phyloP scores from a whole-genome alignment of 2,797 vertebrate genomes.

The Pipistrellus nathusii region DNA sequence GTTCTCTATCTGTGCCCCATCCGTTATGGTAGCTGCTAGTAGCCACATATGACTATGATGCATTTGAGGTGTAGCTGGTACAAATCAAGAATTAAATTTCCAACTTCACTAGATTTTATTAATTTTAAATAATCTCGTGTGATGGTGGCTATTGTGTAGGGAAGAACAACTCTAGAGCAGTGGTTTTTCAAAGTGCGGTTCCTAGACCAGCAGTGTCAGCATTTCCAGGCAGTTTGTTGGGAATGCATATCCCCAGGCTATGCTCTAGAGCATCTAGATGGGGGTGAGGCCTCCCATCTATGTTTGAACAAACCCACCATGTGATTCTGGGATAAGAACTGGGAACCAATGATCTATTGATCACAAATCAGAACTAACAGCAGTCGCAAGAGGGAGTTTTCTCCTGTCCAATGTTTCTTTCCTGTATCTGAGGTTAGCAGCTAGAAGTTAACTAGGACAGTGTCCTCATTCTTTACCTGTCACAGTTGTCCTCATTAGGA shows the following conservation, averaged over 20 bases:
- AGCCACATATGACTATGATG: not conserved
- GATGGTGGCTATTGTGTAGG: not conserved
- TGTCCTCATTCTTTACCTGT: conserved; percentile 70
- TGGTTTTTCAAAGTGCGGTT: not conserved
- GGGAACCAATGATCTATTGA: not conserved
- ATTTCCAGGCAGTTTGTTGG: not conserved
- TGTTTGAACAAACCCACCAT: not conserved
- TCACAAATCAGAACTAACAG: not conserved
- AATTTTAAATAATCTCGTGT: not conserved
- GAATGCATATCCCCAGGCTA: not conserved
- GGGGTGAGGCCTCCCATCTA: fast-evolving
- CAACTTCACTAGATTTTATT: not conserved
- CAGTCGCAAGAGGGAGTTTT: conserved; percentile 23
- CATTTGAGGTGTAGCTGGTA: not conserved
- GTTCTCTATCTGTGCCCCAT: not conserved
- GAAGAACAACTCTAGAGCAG: not conserved
- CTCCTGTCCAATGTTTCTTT: conserved; percentile 25
- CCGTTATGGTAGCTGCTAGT: not conserved
- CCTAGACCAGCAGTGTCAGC: not conserved
- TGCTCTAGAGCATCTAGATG: not conserved
- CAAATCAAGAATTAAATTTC: conserved; percentile 5
- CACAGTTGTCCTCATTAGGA: conserved; percentile 74
- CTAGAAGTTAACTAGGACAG: conserved; percentile 72
- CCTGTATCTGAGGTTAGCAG: conserved; percentile 27
- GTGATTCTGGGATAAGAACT: not conserved